Conservation (phyloP, 2,113 vertebrate genomes). For the Epinephelus moara region DNA sequence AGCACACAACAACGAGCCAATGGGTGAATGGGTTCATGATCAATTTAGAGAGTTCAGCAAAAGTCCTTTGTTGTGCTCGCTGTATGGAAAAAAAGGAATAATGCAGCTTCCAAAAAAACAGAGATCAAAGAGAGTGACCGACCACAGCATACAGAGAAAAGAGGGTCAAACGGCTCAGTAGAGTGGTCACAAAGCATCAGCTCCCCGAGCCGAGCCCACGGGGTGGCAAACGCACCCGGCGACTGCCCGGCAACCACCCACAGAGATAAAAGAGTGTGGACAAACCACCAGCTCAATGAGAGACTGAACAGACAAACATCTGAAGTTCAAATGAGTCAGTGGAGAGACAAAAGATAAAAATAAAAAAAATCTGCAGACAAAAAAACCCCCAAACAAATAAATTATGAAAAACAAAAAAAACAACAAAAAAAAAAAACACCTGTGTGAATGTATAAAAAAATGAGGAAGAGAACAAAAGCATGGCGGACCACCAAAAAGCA, state of each 20-base stretch:
- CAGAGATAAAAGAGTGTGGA: slow-evolving; percentile 72
- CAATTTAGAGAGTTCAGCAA: slow-evolving; percentile 31
- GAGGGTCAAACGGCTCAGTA: slow-evolving; percentile 65
- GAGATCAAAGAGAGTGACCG: slow-evolving; percentile 73
- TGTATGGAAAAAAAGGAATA: slow-evolving; percentile 71
- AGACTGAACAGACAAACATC: slow-evolving; percentile 75
- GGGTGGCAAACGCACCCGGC: slow-evolving; percentile 64
- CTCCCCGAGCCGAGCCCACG: slow-evolving; percentile 41
- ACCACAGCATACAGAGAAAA: slow-evolving; percentile 78
- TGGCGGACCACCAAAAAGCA: slow-evolving; percentile 87
- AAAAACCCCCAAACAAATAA: slow-evolving; percentile 4
- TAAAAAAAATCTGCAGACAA: slow-evolving; percentile 44
- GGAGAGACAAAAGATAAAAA: slow-evolving; percentile 58
- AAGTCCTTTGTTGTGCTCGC: slow-evolving; percentile 57
- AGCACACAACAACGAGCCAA: slow-evolving; percentile 58
- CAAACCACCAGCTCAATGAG: slow-evolving; percentile 76
- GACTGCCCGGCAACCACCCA: slow-evolving; percentile 66
- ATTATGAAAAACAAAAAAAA: too few relatives aligned
- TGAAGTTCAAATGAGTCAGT: slow-evolving; percentile 71
- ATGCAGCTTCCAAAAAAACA: slow-evolving; percentile 78
- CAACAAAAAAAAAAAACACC: neutral
- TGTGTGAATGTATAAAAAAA: slow-evolving; percentile 44
- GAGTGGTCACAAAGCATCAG: slow-evolving; percentile 72
- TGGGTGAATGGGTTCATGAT: slow-evolving; percentile 30
- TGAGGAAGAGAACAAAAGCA: slow-evolving; percentile 77